phyloP scores from a whole-genome alignment of 1,140 invertebrate species.

The Mactra quadrangularis region DNA sequence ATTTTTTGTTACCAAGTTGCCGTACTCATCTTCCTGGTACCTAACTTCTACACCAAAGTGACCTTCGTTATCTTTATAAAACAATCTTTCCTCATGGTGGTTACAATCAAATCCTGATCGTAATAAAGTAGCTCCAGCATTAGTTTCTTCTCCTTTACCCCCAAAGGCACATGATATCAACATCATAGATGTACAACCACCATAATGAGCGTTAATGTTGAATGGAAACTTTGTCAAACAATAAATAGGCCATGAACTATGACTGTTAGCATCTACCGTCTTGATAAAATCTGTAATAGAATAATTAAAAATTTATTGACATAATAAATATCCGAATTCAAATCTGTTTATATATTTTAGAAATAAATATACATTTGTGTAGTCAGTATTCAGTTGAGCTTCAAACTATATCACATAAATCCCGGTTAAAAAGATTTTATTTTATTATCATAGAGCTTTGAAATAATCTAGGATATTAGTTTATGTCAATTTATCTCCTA shows the following conservation, averaged over 20 bases:
- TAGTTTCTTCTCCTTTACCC: conserved; percentile 65
- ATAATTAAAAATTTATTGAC: too few relatives aligned
- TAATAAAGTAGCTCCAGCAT: conserved; percentile 61
- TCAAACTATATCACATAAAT: too few relatives aligned
- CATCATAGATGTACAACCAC: conserved; percentile 65
- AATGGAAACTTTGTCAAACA: conserved; percentile 64
- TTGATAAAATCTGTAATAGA: conserved; percentile 52
- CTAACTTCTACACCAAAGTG: conserved; percentile 69
- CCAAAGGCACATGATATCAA: conserved; percentile 67
- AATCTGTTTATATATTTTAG: too few relatives aligned
- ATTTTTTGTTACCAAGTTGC: conserved; percentile 61
- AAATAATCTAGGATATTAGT: too few relatives aligned
- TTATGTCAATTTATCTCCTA: too few relatives aligned
- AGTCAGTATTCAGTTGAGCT: too few relatives aligned
- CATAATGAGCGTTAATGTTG: conserved; percentile 70
- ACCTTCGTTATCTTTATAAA: conserved; percentile 60
- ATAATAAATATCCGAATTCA: too few relatives aligned
- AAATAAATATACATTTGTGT: too few relatives aligned
- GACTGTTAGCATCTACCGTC: conserved; percentile 34
- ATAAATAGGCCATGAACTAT: conserved; percentile 77
- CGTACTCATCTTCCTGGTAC: conserved; percentile 65
- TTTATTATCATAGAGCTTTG: too few relatives aligned
- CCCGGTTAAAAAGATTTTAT: too few relatives aligned
- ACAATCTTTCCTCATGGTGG: conserved; percentile 54
- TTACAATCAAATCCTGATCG: conserved; percentile 72